Percentiles rank a stretch among this genome's conserved stretches.
These are phyloP conservation scores for Calcarius lapponicus DNA, from an alignment of 2,797 vertebrate genomes.

Conservation along the genomic window DNA sequence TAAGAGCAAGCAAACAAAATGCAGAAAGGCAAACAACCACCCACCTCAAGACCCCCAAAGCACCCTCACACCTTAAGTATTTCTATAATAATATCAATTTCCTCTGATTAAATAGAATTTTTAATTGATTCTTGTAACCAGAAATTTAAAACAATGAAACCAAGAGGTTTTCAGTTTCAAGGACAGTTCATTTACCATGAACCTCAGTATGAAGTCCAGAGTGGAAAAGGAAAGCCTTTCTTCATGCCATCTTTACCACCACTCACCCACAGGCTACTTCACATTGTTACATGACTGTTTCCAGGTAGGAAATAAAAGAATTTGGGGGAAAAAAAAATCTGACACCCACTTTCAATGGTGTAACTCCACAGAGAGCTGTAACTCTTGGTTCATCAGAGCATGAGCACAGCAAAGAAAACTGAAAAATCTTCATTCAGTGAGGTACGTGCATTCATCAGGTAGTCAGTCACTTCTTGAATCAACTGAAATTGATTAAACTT, in stretches of 20 bases:
- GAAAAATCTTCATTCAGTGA: not conserved
- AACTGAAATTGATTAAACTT: slow-evolving; percentile 29
- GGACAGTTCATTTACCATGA: not conserved
- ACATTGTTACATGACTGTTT: not conserved
- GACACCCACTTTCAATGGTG: not conserved
- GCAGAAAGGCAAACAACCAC: not conserved
- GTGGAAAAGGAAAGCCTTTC: not conserved
- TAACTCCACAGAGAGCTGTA: not conserved
- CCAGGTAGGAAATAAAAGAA: not conserved
- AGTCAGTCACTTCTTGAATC: not conserved
- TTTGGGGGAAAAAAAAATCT: not conserved
- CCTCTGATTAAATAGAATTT: not conserved
- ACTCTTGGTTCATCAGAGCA: not conserved
- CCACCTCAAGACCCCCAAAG: not conserved
- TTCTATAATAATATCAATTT: not conserved
- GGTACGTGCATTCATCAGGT: not conserved
- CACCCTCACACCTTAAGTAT: fast-evolving
- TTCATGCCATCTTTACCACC: not conserved
- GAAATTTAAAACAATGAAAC: not conserved
- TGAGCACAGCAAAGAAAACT: not conserved
- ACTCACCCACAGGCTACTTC: not conserved
- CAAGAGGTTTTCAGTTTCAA: not conserved
- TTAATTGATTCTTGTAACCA: not conserved
- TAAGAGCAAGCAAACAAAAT: not conserved
- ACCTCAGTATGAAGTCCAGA: not conserved